Percentiles rank a stretch among this genome's conserved stretches.
phyloP scores from a whole-genome alignment of 2,113 vertebrate species.

The Halcyon senegalensis region DNA sequence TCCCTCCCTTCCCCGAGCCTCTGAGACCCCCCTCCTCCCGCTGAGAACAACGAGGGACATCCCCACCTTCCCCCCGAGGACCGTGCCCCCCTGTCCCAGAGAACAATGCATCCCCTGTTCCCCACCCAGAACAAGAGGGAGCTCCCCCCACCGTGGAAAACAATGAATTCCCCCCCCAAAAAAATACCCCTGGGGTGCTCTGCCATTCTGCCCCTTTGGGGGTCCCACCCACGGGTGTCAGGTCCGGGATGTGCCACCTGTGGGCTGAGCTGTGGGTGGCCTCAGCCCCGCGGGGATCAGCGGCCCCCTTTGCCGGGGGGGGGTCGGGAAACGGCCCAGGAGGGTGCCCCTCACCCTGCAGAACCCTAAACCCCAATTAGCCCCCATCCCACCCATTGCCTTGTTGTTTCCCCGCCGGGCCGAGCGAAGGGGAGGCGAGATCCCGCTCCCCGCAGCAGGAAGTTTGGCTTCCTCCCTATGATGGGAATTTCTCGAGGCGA shows the following conservation, averaged over 20 bases:
- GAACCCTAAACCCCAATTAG: neutral
- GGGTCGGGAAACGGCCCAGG: too few species aligned
- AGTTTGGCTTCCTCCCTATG: slow-evolving; percentile 49
- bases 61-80: neutral
- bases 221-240: neutral
- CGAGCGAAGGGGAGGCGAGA: neutral
- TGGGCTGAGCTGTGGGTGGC: neutral
- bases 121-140: neutral
- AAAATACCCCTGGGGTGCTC: neutral
- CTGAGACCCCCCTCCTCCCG: neutral
- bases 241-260: slow-evolving; percentile 36
- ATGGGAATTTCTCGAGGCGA: slow-evolving; percentile 44
- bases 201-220: neutral
- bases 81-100: neutral
- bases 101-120: neutral
- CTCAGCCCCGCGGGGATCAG: neutral
- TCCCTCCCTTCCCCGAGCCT: neutral
- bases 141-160: neutral
- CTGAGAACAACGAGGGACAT: neutral
- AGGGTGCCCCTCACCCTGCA: rapidly evolving
- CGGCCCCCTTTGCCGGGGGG: neutral
- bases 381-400: neutral
- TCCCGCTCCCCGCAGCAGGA: slow-evolving; percentile 4
- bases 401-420: neutral
- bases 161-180: neutral